These are phyloP conservation scores for Sturnira hondurensis DNA, from an alignment of 2,113 vertebrate species.

Conservation along the genomic window DNA sequence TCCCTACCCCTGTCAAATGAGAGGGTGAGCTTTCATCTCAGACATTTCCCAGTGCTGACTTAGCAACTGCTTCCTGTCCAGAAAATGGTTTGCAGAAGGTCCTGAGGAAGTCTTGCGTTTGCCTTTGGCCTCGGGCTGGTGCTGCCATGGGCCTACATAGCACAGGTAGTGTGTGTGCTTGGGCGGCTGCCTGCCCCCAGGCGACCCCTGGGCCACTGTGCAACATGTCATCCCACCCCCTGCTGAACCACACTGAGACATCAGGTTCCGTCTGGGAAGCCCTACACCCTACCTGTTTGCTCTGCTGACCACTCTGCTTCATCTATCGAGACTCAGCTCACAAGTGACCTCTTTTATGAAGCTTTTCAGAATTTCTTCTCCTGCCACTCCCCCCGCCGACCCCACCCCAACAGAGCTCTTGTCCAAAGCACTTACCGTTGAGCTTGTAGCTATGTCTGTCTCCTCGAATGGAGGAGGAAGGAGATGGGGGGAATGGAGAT, in stretches of 20 bases:
- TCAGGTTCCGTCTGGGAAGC: not conserved
- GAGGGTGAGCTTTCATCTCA: not conserved
- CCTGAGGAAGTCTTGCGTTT: not conserved
- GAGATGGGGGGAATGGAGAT: not conserved
- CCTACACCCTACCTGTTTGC: not conserved
- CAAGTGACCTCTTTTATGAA: not conserved
- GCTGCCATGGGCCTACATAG: not conserved
- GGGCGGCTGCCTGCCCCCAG: not conserved
- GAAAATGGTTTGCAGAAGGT: not conserved
- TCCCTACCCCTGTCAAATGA: not conserved
- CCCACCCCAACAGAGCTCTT: not conserved
- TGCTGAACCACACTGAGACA: not conserved
- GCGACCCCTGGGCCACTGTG: accelerated
- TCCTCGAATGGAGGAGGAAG: not conserved
- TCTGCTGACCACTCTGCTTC: not conserved
- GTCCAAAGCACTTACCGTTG: not conserved
- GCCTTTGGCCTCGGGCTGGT: not conserved
- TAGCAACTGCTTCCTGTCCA: not conserved
- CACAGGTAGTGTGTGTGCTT: not conserved
- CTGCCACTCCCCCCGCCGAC: too few species aligned
- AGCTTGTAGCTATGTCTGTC: not conserved
- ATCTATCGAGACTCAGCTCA: not conserved
- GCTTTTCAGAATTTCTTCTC: not conserved
- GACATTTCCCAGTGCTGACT: not conserved
- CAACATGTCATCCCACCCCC: accelerated